A percentile compares a stretch with the other conserved stretches of the same genome.
These are phyloP conservation scores for Lapara coniferarum DNA, from an alignment of 2,888 invertebrate genomes.

Conservation along the genomic window DNA sequence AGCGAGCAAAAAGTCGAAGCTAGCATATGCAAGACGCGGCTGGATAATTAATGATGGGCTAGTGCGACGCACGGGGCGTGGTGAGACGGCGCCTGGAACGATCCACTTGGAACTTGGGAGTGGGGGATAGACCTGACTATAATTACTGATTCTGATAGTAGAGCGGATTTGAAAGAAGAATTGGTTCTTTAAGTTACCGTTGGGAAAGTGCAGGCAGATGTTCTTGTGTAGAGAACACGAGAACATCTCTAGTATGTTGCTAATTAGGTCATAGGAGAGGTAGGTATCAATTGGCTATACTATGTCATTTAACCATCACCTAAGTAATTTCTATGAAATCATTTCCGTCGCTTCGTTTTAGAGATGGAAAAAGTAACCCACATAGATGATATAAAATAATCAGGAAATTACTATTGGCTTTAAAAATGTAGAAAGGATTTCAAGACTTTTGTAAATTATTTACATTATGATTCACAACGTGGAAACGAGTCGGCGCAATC, in stretches of 20 bases:
- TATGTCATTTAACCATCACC: no score
- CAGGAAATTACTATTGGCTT: not conserved
- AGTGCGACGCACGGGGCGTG: slow-evolving; percentile 70
- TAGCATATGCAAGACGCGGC: slow-evolving; percentile 61
- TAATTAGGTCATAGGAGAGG: no score
- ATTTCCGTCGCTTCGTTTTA: not conserved
- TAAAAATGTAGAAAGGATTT: slow-evolving; percentile 8
- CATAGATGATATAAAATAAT: not conserved
- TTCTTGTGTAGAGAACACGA: no score
- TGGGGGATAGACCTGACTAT: not conserved
- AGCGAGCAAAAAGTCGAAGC: slow-evolving; percentile 56
- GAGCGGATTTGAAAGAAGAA: not conserved
- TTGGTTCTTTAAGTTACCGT: not conserved
- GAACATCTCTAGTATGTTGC: no score
- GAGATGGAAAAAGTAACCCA: not conserved
- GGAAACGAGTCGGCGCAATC: slow-evolving; percentile 63
- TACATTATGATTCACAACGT: slow-evolving; percentile 64
- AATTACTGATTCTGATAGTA: not conserved
- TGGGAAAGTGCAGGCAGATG: not conserved
- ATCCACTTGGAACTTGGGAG: not conserved
- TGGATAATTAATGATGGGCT: slow-evolving; percentile 69
- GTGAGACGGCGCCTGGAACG: slow-evolving; percentile 65
- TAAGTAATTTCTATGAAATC: no score
- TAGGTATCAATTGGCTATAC: no score
- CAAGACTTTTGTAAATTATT: slow-evolving; percentile 29